Percentiles rank a stretch among this genome's conserved stretches.
Conservation (phyloP, 2,113 vertebrate genomes). For the Hippocampus zosterae region DNA sequence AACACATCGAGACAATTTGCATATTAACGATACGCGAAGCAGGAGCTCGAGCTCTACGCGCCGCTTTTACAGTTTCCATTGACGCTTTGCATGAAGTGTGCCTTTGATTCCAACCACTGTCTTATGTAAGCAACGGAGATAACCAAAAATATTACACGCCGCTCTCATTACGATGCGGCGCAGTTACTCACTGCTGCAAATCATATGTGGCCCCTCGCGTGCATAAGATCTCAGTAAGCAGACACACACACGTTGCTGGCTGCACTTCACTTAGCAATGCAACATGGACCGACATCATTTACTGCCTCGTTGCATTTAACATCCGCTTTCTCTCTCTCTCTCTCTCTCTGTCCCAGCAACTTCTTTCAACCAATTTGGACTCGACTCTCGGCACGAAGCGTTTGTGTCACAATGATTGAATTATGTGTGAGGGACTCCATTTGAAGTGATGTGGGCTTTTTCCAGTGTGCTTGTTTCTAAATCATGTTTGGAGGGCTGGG, state of each 20-base stretch:
- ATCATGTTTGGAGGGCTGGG: not conserved
- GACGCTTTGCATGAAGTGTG: not conserved
- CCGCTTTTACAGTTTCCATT: not conserved
- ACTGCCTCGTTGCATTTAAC: conserved; percentile 39
- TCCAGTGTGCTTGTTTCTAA: conserved; percentile 1
- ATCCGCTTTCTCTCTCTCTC: conserved; percentile 25
- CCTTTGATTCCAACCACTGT: not conserved
- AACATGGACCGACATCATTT: conserved; percentile 35
- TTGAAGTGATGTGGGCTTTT: not conserved
- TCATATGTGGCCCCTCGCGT: not conserved
- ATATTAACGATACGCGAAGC: not conserved
- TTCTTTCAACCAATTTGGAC: conserved; percentile 27
- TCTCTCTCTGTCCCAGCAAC: conserved; percentile 20
- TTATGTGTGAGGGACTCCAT: conserved; percentile 18
- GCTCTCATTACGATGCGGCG: not conserved
- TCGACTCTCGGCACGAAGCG: conserved; percentile 21
- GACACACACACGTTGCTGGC: conserved; percentile 3
- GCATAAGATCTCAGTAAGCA: not conserved
- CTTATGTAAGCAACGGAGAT: not conserved
- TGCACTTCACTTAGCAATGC: not conserved
- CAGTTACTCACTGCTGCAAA: not conserved
- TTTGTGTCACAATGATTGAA: conserved; percentile 32
- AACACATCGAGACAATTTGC: not conserved
- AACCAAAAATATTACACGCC: not conserved
- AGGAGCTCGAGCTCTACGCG: not conserved